Conservation (phyloP, 2,113 vertebrate genomes). For the Carlito syrichta region DNA sequence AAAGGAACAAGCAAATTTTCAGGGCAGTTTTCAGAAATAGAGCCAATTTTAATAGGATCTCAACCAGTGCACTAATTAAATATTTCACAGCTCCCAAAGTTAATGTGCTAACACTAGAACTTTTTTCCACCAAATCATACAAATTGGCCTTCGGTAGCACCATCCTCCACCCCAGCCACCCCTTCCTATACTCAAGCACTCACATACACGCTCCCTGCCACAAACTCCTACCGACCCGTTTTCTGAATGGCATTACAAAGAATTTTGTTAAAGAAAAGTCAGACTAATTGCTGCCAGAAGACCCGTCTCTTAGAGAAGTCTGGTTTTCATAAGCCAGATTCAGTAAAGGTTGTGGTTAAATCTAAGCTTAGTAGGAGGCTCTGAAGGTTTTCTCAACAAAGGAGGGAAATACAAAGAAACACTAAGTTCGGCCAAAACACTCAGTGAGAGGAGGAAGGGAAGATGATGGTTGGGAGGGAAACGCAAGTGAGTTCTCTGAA, state of each 20-base stretch:
- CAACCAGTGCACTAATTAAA: constrained; percentile 64
- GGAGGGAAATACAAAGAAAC: constrained; percentile 66
- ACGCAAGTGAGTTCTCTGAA: not conserved
- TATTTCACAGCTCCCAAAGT: constrained; percentile 60
- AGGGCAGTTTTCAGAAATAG: constrained; percentile 52
- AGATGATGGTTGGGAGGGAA: not conserved
- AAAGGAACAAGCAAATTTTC: constrained; percentile 54
- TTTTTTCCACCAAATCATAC: constrained; percentile 56
- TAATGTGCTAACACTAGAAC: constrained; percentile 57
- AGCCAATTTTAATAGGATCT: constrained; percentile 58
- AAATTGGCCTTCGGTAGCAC: constrained; percentile 56
- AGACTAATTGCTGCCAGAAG: constrained; percentile 88
- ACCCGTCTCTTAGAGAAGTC: constrained; percentile 81
- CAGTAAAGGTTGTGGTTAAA: constrained; percentile 81
- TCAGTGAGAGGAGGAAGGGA: not conserved
- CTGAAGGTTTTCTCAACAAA: constrained; percentile 72
- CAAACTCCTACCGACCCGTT: constrained; percentile 52
- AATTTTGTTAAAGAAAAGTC: constrained; percentile 85
- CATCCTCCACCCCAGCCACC: not conserved
- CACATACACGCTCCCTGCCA: constrained; percentile 13
- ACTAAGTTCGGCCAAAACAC: constrained; percentile 57
- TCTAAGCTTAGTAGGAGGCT: constrained; percentile 73
- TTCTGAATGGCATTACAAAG: constrained; percentile 86
- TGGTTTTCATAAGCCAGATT: constrained; percentile 86
- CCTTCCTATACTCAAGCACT: constrained; percentile 22